phyloP scores from a whole-genome alignment of 2,888 invertebrate genomes.

The Lutraria lutraria region DNA sequence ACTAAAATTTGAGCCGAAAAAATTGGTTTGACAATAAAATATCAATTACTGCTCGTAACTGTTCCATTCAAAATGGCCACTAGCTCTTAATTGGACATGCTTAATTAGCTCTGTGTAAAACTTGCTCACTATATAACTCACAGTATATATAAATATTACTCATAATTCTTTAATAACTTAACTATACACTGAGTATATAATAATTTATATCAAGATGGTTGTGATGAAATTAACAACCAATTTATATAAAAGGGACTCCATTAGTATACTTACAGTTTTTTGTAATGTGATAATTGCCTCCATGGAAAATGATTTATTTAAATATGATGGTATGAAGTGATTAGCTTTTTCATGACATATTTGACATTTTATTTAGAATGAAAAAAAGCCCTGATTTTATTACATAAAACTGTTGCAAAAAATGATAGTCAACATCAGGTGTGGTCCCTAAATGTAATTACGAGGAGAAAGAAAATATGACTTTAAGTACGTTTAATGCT shows the following conservation, averaged over 20 bases:
- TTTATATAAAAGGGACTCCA: background rate
- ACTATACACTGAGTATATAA: too few species aligned
- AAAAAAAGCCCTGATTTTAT: background rate
- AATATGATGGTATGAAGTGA: background rate
- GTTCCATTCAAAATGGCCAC: too few species aligned
- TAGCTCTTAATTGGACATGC: too few species aligned
- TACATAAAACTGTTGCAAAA: background rate
- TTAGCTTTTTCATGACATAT: background rate
- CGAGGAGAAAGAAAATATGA: background rate
- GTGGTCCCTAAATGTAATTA: constrained; percentile 6
- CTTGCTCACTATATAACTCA: too few species aligned
- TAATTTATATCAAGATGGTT: too few species aligned
- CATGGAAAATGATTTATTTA: constrained; percentile 3
- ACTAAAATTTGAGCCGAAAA: too few species aligned
- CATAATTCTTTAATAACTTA: too few species aligned
- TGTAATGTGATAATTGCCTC: background rate
- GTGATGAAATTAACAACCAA: too few species aligned
- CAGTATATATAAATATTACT: too few species aligned
- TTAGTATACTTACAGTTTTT: background rate
- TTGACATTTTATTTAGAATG: background rate
- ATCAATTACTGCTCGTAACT: too few species aligned
- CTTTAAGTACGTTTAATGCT: background rate
- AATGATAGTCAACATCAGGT: background rate
- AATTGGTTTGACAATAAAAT: too few species aligned
- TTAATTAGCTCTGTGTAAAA: too few species aligned